Percentiles rank a stretch among this genome's conserved stretches.
Evolutionary conservation across 2,797 vertebrate species (phyloP).

Genomic region (Dicrostonyx torquatus): DNA sequence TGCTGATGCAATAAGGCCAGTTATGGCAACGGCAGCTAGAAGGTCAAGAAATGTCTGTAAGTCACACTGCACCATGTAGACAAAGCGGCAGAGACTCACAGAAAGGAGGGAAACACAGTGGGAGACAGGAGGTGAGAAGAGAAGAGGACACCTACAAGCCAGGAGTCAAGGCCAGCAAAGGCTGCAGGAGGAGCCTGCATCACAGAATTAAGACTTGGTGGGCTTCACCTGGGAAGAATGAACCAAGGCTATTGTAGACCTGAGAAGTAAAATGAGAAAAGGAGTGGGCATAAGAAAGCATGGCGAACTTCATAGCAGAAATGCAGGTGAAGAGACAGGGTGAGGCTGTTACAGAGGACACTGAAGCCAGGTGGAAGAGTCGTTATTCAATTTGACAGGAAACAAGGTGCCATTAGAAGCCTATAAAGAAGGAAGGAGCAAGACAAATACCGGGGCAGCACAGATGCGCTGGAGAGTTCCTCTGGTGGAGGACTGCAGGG

Average conservation of each 20-base stretch:
- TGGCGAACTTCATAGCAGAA: neutral
- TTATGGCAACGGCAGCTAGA: neutral
- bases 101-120: neutral
- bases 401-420: neutral
- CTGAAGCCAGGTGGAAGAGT: neutral
- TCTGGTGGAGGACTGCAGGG: neutral
- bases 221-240: neutral
- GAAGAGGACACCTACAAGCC: neutral
- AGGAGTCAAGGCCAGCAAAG: neutral
- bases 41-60: neutral
- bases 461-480: neutral
- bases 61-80: no score
- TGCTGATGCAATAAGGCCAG: neutral
- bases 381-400: neutral
- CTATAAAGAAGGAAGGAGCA: neutral
- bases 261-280: neutral
- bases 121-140: accelerated
- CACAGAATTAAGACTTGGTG: neutral
- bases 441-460: neutral
- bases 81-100: neutral
- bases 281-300: neutral
- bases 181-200: neutral
- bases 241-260: neutral
- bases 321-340: neutral
- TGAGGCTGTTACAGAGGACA: no score